A percentile compares a stretch with the other conserved stretches of the same genome.
Evolutionary conservation across 2,888 invertebrate species (phyloP).

Genomic region (Nebria brevicollis): DNA sequence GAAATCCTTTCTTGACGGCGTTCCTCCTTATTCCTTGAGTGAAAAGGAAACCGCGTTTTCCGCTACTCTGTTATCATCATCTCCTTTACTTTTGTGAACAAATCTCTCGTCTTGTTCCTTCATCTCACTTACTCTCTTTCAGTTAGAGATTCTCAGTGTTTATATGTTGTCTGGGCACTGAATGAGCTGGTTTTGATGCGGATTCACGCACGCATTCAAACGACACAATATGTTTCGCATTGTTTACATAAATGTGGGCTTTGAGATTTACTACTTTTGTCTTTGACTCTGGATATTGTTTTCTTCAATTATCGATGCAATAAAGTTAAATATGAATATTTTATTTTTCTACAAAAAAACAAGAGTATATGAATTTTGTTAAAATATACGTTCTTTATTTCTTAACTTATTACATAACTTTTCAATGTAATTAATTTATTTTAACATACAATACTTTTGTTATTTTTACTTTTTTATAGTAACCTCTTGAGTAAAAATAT

Average conservation of each 20-base stretch:
- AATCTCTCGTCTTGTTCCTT: constrained; percentile 23
- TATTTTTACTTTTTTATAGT: no score
- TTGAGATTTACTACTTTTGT: not conserved
- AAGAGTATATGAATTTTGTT: no score
- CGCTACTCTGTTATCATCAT: constrained; percentile 1
- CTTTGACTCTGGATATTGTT: not conserved
- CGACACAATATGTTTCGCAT: not conserved
- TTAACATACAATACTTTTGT: no score
- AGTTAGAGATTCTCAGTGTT: not conserved
- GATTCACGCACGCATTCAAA: not conserved
- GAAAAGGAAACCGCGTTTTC: constrained; percentile 1
- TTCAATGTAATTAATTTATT: no score
- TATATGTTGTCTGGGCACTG: not conserved
- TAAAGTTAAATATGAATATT: no score
- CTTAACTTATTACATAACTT: no score
- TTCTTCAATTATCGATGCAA: no score
- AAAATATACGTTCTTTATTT: no score
- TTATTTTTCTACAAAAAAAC: no score
- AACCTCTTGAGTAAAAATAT: no score
- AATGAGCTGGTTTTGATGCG: not conserved
- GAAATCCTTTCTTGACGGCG: not conserved
- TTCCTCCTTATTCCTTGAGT: not conserved
- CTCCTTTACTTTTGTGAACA: constrained; percentile 37
- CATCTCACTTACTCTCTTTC: constrained; percentile 1
- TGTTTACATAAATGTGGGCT: not conserved